Percentiles rank a stretch among this genome's conserved stretches.
Evolutionary conservation across 2,797 vertebrate species (phyloP).

Genomic region (Pantherophis alleghaniensis): DNA sequence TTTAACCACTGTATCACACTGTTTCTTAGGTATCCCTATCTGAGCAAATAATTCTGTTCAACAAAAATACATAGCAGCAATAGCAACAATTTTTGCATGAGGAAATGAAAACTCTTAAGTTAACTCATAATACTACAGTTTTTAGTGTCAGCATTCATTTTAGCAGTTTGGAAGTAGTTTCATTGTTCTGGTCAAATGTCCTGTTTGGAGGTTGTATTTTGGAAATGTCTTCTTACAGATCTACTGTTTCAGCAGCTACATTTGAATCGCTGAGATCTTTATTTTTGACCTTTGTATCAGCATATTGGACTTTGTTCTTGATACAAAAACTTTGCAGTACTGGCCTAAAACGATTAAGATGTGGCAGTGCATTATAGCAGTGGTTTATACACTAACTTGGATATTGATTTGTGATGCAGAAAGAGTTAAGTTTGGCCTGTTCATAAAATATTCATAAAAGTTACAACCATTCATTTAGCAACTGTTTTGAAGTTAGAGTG

Average conservation of each 20-base stretch:
- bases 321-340: neutral
- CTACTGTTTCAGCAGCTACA: neutral
- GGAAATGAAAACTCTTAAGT: accelerated
- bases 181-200: neutral
- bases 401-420: no score
- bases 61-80: neutral
- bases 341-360: neutral
- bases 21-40: neutral
- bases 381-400: no score
- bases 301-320: neutral
- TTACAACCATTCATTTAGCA: neutral
- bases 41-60: neutral
- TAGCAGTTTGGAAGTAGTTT: neutral
- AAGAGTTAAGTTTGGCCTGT: no score
- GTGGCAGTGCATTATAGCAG: neutral
- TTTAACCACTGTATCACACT: neutral
- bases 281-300: neutral
- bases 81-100: neutral
- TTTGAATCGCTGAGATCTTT: neutral
- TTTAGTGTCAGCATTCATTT: neutral
- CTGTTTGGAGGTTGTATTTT: neutral
- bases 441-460: no score
- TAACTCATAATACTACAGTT: neutral
- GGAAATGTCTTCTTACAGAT: constrained; percentile 4
- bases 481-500: neutral